Evolutionary conservation across 2,113 vertebrate genomes (phyloP), one percentile per base, ranked within the genome.

Genomic region (Harpagus bidentatus): DNA sequence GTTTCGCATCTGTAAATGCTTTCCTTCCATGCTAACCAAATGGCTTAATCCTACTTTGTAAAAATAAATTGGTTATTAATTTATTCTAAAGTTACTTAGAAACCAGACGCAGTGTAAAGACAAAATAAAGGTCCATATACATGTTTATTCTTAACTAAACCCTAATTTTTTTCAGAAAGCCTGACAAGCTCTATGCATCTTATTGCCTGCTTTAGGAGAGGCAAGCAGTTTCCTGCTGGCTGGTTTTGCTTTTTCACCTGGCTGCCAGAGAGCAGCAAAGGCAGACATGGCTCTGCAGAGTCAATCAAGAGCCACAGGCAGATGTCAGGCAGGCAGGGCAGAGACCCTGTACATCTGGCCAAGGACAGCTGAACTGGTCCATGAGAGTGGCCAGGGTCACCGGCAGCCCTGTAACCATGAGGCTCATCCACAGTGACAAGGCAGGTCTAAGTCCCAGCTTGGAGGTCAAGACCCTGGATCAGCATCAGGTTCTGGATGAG

Each of bases 371-470:
- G 61, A 82, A 10, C 11, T 48, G 9, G 9, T 62, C 38, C 28
- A 5, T 42, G 19, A 31, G 28, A 50, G 28, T 48, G 16, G 15
- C 13, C 18, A 23, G 29, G 4, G 22, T 40, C 13, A 28, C 18
- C 2, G 0, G 11, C 6, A 72, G 16, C 16, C 19, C 22, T 0
- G 0, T 42, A 66, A 45, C 2, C 6, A 22, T 42, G 28, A 7
- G 3, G 8, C 19, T 29, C 1, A 0, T 50, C 26, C 23, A 8
- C 16, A 38, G 29, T 16, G 62, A 47, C 1, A 4, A 62, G 17
- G 4, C 15, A 82, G 9, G 5, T 50, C 45, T 47, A 18, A 20
- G 6, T 3, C 10, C 7, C 26, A 65, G 7, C 5, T 20, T 7
- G 1, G 9, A 45, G 4, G 7, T 45, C 53, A 67, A 31, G 17